Evolutionary conservation across 2,797 vertebrate species (phyloP), one percentile per base, ranked within the genome.

Genomic region (Amniataba percoides): DNA sequence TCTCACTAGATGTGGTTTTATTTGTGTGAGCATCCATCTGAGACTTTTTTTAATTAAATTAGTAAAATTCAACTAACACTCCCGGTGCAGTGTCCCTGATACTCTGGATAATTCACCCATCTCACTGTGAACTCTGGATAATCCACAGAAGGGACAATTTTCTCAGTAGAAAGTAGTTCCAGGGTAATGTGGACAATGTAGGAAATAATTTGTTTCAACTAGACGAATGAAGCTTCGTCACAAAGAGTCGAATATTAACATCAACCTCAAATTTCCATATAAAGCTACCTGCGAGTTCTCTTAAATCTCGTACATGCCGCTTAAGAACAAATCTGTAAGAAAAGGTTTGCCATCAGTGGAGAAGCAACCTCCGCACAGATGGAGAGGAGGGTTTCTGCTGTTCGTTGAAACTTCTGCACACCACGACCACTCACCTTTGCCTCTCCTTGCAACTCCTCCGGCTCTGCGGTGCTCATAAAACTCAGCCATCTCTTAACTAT

Each of bases 371-470:
- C 4, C 36, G 1, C 4, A 21, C 5, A 34, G 19, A 48, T 1
- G 14, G 5, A 53, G 60, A 64, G 39, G 53, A 40, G 7, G 11
- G 27, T 65, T 82, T 68, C 63, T 71, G 74, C 71, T 71, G 77
- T 84, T 84, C 72, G 79, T 62, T 71, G 51, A 91, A 93, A 93
- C 89, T 88, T 94, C 64, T 84, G 84, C 84, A 65, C 9, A 14
- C 49, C 53, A 7, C 7, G 49, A 62, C 76, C 39, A 31, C 61
- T 88, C 80, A 88, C 86, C 76, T 89, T 88, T 52, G 76, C 78
- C 72, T 90, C 87, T 85, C 84, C 89, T 91, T 88, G 88, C 63
- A 71, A 63, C 85, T 81, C 74, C 21, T 71, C 48, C n/a, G 48
- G 59, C 43, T 86, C 71, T 62, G 48, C 78, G 48, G 23, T 59